phyloP scores from a whole-genome alignment of 2,113 vertebrate genomes.

The Tursiops truncatus region DNA sequence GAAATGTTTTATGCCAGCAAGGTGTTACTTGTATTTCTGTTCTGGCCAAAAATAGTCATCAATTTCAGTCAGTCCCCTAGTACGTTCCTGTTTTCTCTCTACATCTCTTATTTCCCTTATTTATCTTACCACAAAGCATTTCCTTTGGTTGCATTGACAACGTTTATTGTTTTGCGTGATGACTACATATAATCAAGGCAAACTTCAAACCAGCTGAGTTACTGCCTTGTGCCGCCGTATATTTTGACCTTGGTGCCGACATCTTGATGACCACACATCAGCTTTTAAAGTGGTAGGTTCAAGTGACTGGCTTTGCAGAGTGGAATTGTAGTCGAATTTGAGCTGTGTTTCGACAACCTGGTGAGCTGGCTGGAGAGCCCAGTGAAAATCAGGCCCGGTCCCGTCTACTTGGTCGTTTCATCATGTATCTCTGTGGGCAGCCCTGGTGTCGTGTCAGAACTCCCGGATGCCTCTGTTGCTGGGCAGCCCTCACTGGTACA shows the following conservation, averaged over 20 bases:
- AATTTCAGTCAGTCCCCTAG: background rate
- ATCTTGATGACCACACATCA: background rate
- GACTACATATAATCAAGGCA: background rate
- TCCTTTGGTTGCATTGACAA: background rate
- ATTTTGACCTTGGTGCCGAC: background rate
- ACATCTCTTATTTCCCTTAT: background rate
- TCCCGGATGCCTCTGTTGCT: rapidly evolving
- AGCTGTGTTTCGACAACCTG: background rate
- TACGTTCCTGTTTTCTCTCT: background rate
- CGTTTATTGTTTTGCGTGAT: background rate
- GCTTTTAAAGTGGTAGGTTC: background rate
- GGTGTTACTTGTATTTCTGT: background rate
- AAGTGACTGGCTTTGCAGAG: too few species aligned
- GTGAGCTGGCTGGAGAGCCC: background rate
- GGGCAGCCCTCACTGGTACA: background rate
- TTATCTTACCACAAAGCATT: background rate
- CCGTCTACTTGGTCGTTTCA: rapidly evolving
- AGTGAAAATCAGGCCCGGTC: background rate
- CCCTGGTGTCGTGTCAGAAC: background rate
- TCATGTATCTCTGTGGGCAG: rapidly evolving
- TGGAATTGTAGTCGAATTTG: background rate
- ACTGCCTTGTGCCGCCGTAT: background rate
- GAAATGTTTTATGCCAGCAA: background rate
- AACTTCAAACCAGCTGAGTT: too few species aligned
- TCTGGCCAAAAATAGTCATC: background rate